These are phyloP conservation scores for Campylorhamphus procurvoides DNA, from an alignment of 2,113 vertebrate species.

Conservation along the genomic window DNA sequence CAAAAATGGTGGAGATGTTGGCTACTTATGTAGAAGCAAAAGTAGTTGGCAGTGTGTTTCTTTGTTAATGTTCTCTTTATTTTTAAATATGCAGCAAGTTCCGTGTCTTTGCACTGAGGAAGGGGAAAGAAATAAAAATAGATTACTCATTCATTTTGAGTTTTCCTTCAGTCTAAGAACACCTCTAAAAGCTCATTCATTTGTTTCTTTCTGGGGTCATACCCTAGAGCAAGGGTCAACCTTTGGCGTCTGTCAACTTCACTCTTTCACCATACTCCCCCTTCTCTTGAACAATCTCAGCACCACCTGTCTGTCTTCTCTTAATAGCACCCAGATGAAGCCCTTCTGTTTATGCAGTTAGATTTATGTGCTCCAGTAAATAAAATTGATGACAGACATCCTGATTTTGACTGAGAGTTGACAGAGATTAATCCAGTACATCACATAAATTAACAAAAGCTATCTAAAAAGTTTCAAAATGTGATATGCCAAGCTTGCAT, in stretches of 20 bases:
- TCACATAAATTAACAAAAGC: neutral
- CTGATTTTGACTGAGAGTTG: neutral
- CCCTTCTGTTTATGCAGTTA: neutral
- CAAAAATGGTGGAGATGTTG: neutral
- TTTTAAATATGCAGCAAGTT: neutral
- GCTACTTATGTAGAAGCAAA: neutral
- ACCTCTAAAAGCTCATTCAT: neutral
- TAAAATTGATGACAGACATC: neutral
- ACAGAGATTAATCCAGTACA: neutral
- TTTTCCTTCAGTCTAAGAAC: neutral
- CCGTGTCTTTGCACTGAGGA: neutral
- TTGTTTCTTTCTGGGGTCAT: neutral
- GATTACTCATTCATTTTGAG: neutral
- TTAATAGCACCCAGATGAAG: neutral
- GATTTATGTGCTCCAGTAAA: neutral
- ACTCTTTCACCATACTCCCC: neutral
- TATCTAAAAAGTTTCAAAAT: slow-evolving; percentile 6
- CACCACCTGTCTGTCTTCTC: neutral
- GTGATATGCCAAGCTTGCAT: neutral
- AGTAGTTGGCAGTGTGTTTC: neutral
- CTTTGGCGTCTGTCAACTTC: neutral
- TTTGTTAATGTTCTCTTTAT: neutral
- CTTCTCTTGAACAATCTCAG: neutral
- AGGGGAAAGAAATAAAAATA: neutral
- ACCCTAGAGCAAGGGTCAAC: neutral